phyloP scores from a whole-genome alignment of 2,113 vertebrate genomes.

The Fulmarus glacialis region DNA sequence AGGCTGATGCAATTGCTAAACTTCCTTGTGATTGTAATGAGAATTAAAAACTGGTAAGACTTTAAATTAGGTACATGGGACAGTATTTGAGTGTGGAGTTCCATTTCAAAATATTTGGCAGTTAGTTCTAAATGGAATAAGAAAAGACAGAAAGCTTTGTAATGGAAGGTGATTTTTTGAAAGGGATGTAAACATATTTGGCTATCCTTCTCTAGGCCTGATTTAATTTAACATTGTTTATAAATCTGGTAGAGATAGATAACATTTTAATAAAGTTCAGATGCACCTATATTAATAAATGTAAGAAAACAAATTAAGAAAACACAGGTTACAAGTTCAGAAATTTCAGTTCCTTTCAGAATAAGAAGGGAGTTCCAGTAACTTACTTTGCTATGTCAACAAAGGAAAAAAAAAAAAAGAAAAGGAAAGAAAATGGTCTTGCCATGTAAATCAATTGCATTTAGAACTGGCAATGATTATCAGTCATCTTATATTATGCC shows the following conservation, averaged over 20 bases:
- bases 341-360: background rate
- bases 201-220: background rate
- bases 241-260: background rate
- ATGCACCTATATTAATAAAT: background rate
- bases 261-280: background rate
- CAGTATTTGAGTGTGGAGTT: background rate
- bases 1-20: constrained; percentile 40
- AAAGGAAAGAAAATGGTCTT: background rate
- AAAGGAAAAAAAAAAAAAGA: background rate
- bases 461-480: background rate
- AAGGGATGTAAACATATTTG: background rate
- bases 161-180: background rate
- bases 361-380: background rate
- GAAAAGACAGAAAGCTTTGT: background rate
- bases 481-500: background rate
- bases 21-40: background rate
- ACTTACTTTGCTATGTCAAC: background rate
- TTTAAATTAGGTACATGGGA: background rate
- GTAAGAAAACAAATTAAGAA: background rate
- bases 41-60: background rate
- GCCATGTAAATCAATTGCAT: background rate
- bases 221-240: background rate
- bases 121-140: background rate
- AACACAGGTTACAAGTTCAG: background rate
- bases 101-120: background rate